phyloP scores from a whole-genome alignment of 1,140 invertebrate genomes.

The Papilio helenus region DNA sequence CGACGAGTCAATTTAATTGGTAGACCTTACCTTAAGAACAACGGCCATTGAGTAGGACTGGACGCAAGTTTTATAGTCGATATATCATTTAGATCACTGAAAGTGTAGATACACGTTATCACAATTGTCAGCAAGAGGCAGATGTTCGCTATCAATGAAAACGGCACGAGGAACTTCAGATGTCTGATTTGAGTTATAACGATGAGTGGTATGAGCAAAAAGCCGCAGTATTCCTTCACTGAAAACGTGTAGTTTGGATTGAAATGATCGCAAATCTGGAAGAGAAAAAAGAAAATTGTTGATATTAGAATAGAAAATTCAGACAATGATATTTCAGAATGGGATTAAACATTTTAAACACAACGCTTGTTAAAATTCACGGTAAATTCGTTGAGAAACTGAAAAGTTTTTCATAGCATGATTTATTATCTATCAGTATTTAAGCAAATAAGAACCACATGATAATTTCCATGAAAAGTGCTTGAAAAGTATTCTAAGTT shows the following conservation, averaged over 20 bases:
- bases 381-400: no score
- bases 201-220: conserved; percentile 84
- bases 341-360: no score
- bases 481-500: no score
- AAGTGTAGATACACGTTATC: conserved; percentile 89
- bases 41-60: conserved; percentile 81
- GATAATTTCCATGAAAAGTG: no score
- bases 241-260: conserved; percentile 64
- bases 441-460: no score
- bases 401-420: no score
- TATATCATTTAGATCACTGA: conserved; percentile 81
- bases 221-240: conserved; percentile 83
- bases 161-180: conserved; percentile 90
- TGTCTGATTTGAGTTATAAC: conserved; percentile 87
- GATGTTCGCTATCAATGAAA: conserved; percentile 88
- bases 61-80: conserved; percentile 82
- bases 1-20: no score
- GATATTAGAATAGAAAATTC: no score
- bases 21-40: conserved; percentile 84
- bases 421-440: no score
- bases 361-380: no score
- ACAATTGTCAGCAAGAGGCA: conserved; percentile 86
- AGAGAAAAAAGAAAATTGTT: conserved; percentile 29
- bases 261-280: conserved; percentile 78
- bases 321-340: no score